Evolutionary conservation across 2,113 vertebrate genomes (phyloP).

Genomic region (Gymnocephalus cernua): DNA sequence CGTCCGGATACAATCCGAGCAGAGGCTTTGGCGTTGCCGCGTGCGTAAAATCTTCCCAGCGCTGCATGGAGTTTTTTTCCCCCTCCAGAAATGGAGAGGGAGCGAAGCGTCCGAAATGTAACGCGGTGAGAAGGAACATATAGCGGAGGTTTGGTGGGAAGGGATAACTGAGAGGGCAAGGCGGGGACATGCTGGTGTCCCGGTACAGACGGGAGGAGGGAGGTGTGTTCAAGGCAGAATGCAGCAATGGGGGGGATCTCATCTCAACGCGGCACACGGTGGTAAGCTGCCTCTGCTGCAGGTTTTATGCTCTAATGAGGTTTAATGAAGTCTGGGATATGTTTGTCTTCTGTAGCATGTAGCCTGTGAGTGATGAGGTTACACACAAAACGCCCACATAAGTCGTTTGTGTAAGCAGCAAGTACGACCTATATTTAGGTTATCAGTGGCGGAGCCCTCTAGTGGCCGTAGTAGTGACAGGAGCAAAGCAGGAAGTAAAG

Average conservation of each 20-base stretch:
- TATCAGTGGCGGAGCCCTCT: too few relatives aligned
- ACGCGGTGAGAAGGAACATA: neutral
- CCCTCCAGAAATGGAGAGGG: neutral
- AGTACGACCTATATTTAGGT: too few relatives aligned
- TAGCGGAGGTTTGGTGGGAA: too few relatives aligned
- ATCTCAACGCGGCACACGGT: too few relatives aligned
- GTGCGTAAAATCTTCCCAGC: slow-evolving; percentile 55
- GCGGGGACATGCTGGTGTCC: neutral
- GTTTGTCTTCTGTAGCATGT: neutral
- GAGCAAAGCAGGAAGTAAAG: too few relatives aligned
- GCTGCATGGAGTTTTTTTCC: neutral
- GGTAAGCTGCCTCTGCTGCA: neutral
- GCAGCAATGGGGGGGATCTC: neutral
- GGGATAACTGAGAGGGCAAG: too few relatives aligned
- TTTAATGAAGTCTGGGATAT: neutral
- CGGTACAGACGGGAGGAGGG: neutral
- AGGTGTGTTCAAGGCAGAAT: neutral
- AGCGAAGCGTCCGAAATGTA: neutral
- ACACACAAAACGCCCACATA: too few relatives aligned
- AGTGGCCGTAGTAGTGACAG: too few relatives aligned
- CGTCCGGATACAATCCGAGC: neutral
- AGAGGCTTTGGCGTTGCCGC: neutral
- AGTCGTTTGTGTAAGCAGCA: too few relatives aligned
- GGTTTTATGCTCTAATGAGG: neutral
- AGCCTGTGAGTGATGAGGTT: neutral